Percentiles rank a stretch among this genome's conserved stretches.
Evolutionary conservation across 2,113 vertebrate species (phyloP).

Genomic region (Xyliphius kryptos): DNA sequence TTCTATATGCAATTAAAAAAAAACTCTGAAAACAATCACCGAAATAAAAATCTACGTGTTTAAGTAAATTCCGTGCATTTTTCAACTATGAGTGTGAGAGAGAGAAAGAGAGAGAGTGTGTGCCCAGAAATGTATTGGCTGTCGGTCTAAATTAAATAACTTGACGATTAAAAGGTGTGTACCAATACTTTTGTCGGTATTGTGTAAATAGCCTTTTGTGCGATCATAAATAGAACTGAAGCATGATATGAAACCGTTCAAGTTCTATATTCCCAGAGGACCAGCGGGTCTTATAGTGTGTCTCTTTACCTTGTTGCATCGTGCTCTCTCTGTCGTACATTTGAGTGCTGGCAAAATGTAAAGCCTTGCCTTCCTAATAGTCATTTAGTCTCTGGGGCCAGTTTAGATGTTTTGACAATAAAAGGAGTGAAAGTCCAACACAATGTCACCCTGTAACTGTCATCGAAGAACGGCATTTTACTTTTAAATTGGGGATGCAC

Average conservation of each 20-base stretch:
- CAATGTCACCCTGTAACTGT: conserved; percentile 23
- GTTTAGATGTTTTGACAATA: conserved; percentile 13
- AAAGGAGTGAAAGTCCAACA: background rate
- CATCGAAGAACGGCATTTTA: too few species aligned
- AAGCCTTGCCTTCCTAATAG: conserved; percentile 24
- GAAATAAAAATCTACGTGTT: too few species aligned
- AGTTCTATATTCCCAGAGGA: conserved; percentile 26
- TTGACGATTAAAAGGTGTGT: too few species aligned
- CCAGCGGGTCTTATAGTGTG: background rate
- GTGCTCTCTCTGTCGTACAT: background rate
- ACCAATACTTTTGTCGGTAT: too few species aligned
- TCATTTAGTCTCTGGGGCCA: conserved; percentile 25
- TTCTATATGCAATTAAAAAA: too few species aligned
- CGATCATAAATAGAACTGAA: conserved; percentile 31
- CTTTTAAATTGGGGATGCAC: too few species aligned
- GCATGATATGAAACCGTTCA: conserved; percentile 19
- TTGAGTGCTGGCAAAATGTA: conserved; percentile 13
- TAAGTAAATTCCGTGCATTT: too few species aligned
- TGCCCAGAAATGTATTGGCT: too few species aligned
- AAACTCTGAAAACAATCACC: too few species aligned
- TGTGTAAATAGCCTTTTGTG: background rate
- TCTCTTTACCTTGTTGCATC: conserved; percentile 1
- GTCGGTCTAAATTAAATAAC: too few species aligned
- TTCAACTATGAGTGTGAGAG: too few species aligned
- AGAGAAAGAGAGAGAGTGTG: too few species aligned